These are phyloP conservation scores for Pipra filicauda DNA, from an alignment of 2,113 vertebrate species.

Conservation along the genomic window DNA sequence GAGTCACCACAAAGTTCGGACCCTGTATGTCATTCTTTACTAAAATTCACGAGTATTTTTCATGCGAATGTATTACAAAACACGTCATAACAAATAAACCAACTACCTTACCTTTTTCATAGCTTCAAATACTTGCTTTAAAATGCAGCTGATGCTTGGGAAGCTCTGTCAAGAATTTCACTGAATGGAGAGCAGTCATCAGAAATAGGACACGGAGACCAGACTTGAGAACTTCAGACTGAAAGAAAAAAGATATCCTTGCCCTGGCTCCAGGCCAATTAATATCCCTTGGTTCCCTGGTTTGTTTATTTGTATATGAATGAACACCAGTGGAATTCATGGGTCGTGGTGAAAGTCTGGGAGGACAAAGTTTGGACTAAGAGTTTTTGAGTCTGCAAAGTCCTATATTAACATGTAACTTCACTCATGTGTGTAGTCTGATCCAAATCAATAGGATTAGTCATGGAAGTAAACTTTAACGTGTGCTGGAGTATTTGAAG, in stretches of 20 bases:
- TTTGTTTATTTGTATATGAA: conserved; percentile 30
- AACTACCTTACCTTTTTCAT: neutral
- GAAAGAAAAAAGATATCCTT: neutral
- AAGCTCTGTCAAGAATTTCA: neutral
- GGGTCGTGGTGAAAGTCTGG: neutral
- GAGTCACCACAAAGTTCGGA: conserved; percentile 11
- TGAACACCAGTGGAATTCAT: neutral
- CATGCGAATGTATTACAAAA: neutral
- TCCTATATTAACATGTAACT: neutral
- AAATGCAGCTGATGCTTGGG: neutral
- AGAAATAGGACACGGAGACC: neutral
- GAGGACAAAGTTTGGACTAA: neutral
- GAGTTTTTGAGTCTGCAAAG: neutral
- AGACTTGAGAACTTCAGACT: neutral
- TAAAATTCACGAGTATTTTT: neutral
- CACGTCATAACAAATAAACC: neutral
- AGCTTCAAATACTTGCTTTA: neutral
- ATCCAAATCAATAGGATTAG: neutral
- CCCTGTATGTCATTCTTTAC: neutral
- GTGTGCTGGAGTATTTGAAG: neutral
- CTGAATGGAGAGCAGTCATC: neutral
- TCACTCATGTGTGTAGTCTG: neutral
- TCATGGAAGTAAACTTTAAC: neutral
- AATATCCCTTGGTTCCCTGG: neutral
- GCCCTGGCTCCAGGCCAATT: neutral